phyloP scores from a whole-genome alignment of 2,888 invertebrate genomes.

The Macrostomum cliftonense region DNA sequence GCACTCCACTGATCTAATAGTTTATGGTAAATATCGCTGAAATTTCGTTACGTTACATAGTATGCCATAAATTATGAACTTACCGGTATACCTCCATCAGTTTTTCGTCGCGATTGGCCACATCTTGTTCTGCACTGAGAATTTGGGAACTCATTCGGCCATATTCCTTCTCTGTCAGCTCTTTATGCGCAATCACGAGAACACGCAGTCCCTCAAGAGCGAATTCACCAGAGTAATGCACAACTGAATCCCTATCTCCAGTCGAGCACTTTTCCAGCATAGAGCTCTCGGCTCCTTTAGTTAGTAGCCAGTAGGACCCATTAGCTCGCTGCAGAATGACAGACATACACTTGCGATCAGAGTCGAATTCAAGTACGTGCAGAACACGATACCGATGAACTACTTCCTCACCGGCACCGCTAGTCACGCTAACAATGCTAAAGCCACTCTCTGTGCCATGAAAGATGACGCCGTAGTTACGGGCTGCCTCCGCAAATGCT shows the following conservation, averaged over 20 bases:
- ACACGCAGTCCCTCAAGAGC: slow-evolving; percentile 52
- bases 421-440: neutral
- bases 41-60: too few relatives aligned
- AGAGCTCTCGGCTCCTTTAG: slow-evolving; percentile 63
- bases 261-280: slow-evolving; percentile 44
- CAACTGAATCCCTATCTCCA: too few relatives aligned
- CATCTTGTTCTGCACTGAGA: slow-evolving; percentile 38
- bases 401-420: too few relatives aligned
- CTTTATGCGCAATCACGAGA: slow-evolving; percentile 53
- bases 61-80: too few relatives aligned
- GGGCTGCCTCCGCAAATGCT: slow-evolving; percentile 66
- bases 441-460: slow-evolving; percentile 2
- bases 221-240: neutral
- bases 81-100: slow-evolving; percentile 41
- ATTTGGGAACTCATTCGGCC: slow-evolving; percentile 36
- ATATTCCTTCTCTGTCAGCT: slow-evolving; percentile 46
- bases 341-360: slow-evolving; percentile 70
- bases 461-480: slow-evolving; percentile 9
- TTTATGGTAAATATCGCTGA: too few relatives aligned
- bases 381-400: slow-evolving; percentile 45
- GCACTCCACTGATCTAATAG: slow-evolving; percentile 23
- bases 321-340: slow-evolving; percentile 48
- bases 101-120: slow-evolving; percentile 36
- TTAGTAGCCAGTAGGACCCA: slow-evolving; percentile 15
- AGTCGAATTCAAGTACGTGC: slow-evolving; percentile 66